Evolutionary conservation across 2,797 vertebrate species (phyloP).

Genomic region (Capromys pilorides): DNA sequence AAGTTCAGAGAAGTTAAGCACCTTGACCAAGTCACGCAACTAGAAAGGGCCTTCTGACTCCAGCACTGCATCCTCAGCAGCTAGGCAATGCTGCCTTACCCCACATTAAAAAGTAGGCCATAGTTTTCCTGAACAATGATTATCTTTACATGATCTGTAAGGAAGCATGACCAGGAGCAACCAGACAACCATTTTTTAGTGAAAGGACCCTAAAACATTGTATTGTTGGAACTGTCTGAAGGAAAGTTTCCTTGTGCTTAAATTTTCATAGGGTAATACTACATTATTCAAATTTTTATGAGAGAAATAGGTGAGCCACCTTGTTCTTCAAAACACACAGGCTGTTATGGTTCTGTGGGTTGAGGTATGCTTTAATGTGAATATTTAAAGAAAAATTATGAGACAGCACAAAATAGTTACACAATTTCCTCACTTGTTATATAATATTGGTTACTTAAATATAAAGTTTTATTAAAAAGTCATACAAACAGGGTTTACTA

Average conservation of each 20-base stretch:
- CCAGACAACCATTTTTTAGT: not conserved
- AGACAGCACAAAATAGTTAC: not conserved
- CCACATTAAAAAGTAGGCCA: not conserved
- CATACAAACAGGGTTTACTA: not conserved
- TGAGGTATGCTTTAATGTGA: not conserved
- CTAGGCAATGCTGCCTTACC: not conserved
- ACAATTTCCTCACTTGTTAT: not conserved
- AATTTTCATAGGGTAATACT: not conserved
- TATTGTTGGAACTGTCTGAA: not conserved
- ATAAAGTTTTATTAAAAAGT: not conserved
- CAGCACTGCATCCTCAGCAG: not conserved
- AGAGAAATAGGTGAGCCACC: not conserved
- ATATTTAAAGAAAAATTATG: not conserved
- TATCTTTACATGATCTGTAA: not conserved
- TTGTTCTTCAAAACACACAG: not conserved
- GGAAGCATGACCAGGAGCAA: not conserved
- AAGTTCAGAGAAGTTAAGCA: not conserved
- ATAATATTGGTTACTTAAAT: not conserved
- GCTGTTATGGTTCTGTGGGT: not conserved
- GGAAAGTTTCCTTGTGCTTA: not conserved
- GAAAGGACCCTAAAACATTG: not conserved
- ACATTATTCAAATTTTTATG: not conserved
- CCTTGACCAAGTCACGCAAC: not conserved
- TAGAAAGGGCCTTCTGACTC: not conserved
- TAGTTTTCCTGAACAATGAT: not conserved